phyloP scores from a whole-genome alignment of 2,113 vertebrate genomes.

The Asarcornis scutulata region DNA sequence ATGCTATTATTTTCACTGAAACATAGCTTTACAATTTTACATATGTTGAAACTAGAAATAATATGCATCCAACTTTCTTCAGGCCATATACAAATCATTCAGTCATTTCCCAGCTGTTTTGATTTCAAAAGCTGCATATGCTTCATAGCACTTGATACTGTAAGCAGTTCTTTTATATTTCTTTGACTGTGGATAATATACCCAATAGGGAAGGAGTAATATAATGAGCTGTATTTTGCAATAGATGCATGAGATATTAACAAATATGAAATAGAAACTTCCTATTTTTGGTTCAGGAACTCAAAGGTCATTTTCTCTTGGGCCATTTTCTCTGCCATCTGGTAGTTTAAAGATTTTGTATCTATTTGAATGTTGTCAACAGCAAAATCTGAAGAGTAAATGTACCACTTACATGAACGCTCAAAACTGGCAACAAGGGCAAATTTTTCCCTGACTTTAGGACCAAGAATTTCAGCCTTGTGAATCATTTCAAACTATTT shows the following conservation, averaged over 20 bases:
- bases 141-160: not conserved
- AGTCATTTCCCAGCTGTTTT: not conserved
- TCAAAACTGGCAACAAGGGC: constrained; percentile 4
- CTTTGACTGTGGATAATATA: not conserved
- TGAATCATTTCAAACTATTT: not conserved
- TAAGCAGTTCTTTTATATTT: not conserved
- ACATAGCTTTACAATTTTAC: not conserved
- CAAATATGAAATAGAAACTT: not conserved
- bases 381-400: constrained; percentile 18
- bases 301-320: not conserved
- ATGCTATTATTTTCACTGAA: not conserved
- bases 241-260: not conserved
- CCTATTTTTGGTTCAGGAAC: not conserved
- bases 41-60: not conserved
- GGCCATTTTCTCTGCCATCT: not conserved
- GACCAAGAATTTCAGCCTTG: not conserved
- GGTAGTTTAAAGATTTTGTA: constrained; percentile 1
- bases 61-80: not conserved
- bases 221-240: not conserved
- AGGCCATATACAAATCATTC: not conserved
- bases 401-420: accelerated
- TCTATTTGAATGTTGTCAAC: constrained; percentile 35
- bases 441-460: constrained; percentile 21
- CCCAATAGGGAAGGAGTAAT: not conserved
- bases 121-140: not conserved